These are phyloP conservation scores for Gadopsis bispinosus DNA, from an alignment of 2,797 vertebrate species.

Conservation along the genomic window DNA sequence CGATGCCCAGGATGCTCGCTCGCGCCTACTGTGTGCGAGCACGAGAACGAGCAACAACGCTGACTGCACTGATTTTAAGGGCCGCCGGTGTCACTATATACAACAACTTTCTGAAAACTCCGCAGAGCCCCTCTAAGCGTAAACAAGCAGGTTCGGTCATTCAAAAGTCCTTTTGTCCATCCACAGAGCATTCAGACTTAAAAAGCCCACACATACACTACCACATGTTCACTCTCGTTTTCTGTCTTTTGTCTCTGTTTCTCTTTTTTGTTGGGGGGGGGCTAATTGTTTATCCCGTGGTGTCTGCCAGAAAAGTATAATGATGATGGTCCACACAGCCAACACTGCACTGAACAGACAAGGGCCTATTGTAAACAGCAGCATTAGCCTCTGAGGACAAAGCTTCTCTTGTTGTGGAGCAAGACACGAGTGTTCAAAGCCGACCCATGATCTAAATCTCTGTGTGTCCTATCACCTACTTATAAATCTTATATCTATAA, in stretches of 20 bases:
- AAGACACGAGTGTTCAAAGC: conserved; percentile 27
- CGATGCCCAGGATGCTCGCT: too few relatives aligned
- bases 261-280: not conserved
- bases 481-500: conserved; percentile 48
- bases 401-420: not conserved
- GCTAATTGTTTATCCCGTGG: conserved; percentile 30
- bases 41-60: too few relatives aligned
- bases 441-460: conserved; percentile 26
- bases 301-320: conserved; percentile 26
- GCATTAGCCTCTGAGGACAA: conserved; percentile 14
- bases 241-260: conserved; percentile 19
- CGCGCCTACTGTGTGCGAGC: too few relatives aligned
- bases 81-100: too few relatives aligned
- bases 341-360: conserved; percentile 14
- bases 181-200: not conserved
- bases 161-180: conserved; percentile 1
- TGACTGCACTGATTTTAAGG: too few relatives aligned
- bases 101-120: too few relatives aligned
- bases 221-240: conserved; percentile 4
- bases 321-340: conserved; percentile 32
- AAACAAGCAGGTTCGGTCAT: not conserved
- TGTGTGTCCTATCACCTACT: conserved; percentile 13
- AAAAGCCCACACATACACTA: not conserved
- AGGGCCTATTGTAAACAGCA: conserved; percentile 17
- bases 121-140: too few relatives aligned